Conservation (phyloP, 2,888 invertebrate species). For the Diplazon laetatorius region DNA sequence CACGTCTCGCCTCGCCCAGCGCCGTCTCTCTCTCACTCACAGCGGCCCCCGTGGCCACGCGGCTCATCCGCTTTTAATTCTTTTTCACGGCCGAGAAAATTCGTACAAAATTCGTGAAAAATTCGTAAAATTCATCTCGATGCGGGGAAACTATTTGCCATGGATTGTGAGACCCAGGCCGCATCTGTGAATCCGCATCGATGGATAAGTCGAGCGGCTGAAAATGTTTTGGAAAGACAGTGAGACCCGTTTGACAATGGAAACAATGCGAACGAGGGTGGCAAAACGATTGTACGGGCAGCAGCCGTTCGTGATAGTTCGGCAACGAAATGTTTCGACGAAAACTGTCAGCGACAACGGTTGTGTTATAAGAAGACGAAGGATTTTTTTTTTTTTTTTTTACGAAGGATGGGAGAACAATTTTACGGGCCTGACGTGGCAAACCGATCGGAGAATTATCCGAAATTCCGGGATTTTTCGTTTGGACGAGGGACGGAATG, state of each 20-base stretch:
- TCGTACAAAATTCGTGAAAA: neutral
- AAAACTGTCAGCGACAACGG: constrained; percentile 18
- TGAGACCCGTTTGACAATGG: constrained; percentile 20
- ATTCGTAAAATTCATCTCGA: too few species aligned
- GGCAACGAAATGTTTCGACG: neutral
- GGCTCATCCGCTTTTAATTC: too few species aligned
- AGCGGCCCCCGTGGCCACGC: too few species aligned
- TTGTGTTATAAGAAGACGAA: neutral
- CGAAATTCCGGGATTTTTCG: neutral
- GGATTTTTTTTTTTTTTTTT: too few species aligned
- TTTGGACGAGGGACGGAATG: neutral
- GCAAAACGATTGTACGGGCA: neutral
- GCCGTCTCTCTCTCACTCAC: too few species aligned
- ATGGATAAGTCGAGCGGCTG: constrained; percentile 51
- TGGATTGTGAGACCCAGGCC: too few species aligned
- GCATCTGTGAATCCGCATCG: constrained; percentile 35
- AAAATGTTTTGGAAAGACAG: constrained; percentile 32
- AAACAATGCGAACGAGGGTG: constrained; percentile 38
- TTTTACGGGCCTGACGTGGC: constrained; percentile 31
- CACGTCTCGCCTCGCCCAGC: too few species aligned
- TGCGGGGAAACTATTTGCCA: too few species aligned
- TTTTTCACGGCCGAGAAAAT: too few species aligned
- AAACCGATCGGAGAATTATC: constrained; percentile 33
- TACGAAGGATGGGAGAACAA: too few species aligned
- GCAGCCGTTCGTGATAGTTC: neutral